Percentiles rank a stretch among this genome's conserved stretches.
phyloP scores from a whole-genome alignment of 2,797 vertebrate species.

The Neomorphus geoffroyi region DNA sequence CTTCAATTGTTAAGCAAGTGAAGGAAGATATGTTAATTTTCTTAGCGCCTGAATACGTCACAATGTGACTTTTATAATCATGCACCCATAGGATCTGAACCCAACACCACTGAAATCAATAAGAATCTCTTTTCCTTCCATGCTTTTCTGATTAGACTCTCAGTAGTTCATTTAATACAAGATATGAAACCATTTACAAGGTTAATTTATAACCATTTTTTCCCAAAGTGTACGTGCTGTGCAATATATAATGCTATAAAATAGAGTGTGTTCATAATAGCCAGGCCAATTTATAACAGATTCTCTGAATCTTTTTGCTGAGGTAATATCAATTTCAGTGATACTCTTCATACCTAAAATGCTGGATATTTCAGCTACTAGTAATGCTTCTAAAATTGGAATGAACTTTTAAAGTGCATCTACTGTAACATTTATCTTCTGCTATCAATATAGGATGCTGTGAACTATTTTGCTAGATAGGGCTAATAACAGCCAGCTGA shows the following conservation, averaged over 20 bases:
- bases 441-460: conserved; percentile 22
- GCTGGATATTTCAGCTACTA: conserved; percentile 16
- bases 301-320: conserved; percentile 1
- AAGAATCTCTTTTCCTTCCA: neutral
- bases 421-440: conserved; percentile 45
- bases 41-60: neutral
- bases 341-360: neutral
- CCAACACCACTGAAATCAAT: neutral
- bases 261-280: neutral
- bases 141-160: conserved; percentile 11
- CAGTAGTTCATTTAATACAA: conserved; percentile 29
- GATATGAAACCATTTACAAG: conserved; percentile 9
- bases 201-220: conserved; percentile 34
- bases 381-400: conserved; percentile 27
- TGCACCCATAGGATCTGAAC: neutral
- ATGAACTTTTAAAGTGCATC: conserved; percentile 45
- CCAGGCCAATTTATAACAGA: conserved; percentile 2
- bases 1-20: neutral
- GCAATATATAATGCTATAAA: conserved; percentile 3
- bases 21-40: neutral
- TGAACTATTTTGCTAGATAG: conserved; percentile 36
- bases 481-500: conserved; percentile 35
- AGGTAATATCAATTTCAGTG: conserved; percentile 27
- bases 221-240: neutral
- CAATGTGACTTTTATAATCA: neutral